Conservation (phyloP, 2,888 invertebrate species). For the Zele albiditarsus region DNA sequence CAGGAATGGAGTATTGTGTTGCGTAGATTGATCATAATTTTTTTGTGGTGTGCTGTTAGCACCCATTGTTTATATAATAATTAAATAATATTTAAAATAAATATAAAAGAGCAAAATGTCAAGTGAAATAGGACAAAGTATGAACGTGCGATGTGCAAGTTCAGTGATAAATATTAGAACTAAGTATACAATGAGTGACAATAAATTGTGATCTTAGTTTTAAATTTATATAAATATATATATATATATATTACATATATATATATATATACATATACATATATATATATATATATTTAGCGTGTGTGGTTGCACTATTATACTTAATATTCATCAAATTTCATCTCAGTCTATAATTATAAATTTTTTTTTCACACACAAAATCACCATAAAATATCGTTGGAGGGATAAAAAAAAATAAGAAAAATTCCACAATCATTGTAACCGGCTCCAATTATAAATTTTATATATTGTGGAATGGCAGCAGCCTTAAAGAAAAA, state of each 20-base stretch:
- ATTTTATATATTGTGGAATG: conserved; percentile 66
- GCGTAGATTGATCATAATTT: not conserved
- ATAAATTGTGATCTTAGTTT: conserved; percentile 66
- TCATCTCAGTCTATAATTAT: not conserved
- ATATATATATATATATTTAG: not conserved
- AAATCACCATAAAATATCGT: not conserved
- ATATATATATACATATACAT: not conserved
- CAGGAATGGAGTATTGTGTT: conserved; percentile 23
- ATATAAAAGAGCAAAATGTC: conserved; percentile 19
- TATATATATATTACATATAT: not conserved
- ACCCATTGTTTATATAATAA: conserved; percentile 1
- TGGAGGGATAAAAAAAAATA: not conserved
- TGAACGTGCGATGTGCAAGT: conserved; percentile 54
- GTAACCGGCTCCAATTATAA: conserved; percentile 18
- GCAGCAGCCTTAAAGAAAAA: conserved; percentile 75
- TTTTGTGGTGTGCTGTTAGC: not conserved
- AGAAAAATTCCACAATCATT: not conserved
- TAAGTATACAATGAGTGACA: conserved; percentile 64
- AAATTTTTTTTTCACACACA: not conserved
- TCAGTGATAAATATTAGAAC: conserved; percentile 61
- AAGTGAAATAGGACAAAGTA: conserved; percentile 19
- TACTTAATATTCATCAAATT: conserved; percentile 2
- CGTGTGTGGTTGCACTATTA: conserved; percentile 4
- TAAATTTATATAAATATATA: conserved; percentile 23
- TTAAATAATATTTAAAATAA: conserved; percentile 16